Conservation (phyloP, 2,797 vertebrate species). For the Chiroxiphia lanceolata region DNA sequence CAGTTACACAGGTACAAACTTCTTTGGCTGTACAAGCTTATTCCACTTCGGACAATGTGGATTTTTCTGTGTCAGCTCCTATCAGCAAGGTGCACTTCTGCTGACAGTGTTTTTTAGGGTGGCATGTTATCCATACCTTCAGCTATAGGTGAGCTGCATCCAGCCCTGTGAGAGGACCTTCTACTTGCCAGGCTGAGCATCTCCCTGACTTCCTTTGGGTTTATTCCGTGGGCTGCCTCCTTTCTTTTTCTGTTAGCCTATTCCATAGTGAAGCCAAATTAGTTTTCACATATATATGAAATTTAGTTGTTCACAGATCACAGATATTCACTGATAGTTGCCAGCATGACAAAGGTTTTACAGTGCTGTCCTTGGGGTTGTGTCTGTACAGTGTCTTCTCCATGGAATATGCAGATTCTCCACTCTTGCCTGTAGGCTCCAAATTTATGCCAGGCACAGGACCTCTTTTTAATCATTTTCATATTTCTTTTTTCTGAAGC, state of each 20-base stretch:
- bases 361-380: background rate
- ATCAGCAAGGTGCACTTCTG: fast-evolving
- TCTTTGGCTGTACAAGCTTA: background rate
- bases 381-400: background rate
- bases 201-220: background rate
- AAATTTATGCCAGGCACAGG: background rate
- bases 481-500: background rate
- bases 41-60: fast-evolving
- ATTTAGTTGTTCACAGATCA: fast-evolving
- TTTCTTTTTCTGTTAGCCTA: background rate
- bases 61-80: background rate
- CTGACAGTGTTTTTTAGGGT: background rate
- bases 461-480: background rate
- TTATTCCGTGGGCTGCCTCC: background rate
- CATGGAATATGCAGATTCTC: background rate
- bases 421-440: background rate
- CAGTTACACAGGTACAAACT: background rate
- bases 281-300: fast-evolving
- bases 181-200: background rate
- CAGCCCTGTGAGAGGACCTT: background rate
- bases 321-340: background rate
- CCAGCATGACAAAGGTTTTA: background rate
- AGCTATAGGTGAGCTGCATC: background rate
- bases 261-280: background rate
- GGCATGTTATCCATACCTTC: background rate